Base-by-base conservation (phyloP, 2,888 invertebrate species). In the Lithophane ornitopus region DNA sequence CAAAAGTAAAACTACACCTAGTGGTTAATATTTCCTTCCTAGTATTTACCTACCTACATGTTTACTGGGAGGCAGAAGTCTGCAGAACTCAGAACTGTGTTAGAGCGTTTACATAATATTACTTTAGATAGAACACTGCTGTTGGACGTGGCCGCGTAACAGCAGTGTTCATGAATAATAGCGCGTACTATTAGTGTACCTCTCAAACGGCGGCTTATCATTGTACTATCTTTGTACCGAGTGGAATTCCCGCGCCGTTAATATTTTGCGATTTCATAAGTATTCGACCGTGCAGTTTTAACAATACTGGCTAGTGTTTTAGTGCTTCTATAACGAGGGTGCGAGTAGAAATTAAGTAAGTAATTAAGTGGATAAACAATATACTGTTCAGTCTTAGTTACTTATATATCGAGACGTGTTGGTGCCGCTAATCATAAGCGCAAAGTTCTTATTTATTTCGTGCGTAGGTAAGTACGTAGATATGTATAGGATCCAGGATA, bases 21-120 rank as follows among this genome's bases (percentile, higher is more conserved):
- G 58, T 71, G 63, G 62, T 76, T 74, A 82, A 63, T 78, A 66
- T 54, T 78, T 81, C 77, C 81, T 79, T 78, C 70, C 65, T 67
- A 67, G 61, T 75, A n/a, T n/a, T n/a, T n/a, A 44, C 39, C 39
- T n/a, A n/a, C n/a, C n/a, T 61, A 61, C 54, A 54, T 66, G 39
- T 71, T 62, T 72, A 72, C 65, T 66, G 41, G 12, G 74, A 63
- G 70, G 26, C 68, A 78, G 19, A 62, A 76, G 56, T 63, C 46
- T n/a, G 9, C 67, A 49, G 52, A 65, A 54, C 70, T 82, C 62
- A 68, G 81, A 77, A 72, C 41, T 76, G 72, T 73, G 61, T 54
- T 61, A 66, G 72, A 70, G 56, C 69, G 62, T 71, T 61, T 46
- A 54, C 34, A 66, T 70, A 56, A 66, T 49, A 44, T 54, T 76